Percentiles rank a stretch among this genome's conserved stretches.
These are phyloP conservation scores for Ethmia dodecea DNA, from an alignment of 2,888 invertebrate genomes.

Conservation along the genomic window DNA sequence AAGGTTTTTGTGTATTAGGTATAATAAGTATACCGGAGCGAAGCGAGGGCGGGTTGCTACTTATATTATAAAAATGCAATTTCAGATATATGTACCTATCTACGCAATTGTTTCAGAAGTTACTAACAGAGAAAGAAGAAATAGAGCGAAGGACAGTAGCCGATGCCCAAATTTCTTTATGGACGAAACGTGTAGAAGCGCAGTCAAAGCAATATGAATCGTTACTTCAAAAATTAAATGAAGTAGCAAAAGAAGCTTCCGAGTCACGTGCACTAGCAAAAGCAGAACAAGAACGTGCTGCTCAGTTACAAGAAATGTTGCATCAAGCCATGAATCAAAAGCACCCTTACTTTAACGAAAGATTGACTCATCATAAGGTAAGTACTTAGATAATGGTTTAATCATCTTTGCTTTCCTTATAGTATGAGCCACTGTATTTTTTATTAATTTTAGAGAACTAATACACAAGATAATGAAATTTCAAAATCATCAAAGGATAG, in stretches of 20 bases:
- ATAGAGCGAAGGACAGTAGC: slow-evolving; percentile 41
- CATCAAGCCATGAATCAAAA: slow-evolving; percentile 34
- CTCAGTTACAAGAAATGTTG: slow-evolving; percentile 43
- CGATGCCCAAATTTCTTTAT: slow-evolving; percentile 48
- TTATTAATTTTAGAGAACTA: too few relatives aligned
- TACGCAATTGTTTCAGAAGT: slow-evolving; percentile 38
- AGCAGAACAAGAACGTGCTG: slow-evolving; percentile 43
- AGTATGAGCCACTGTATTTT: too few relatives aligned
- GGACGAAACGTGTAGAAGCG: slow-evolving; percentile 50
- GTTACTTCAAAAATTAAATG: slow-evolving; percentile 53
- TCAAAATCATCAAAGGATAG: slow-evolving; percentile 23
- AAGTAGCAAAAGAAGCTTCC: slow-evolving; percentile 50
- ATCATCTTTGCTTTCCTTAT: too few relatives aligned
- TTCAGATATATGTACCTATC: too few relatives aligned
- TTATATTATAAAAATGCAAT: neutral
- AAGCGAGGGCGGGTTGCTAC: too few relatives aligned
- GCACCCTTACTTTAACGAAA: too few relatives aligned
- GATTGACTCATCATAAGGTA: too few relatives aligned
- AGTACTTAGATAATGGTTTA: too few relatives aligned
- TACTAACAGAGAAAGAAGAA: slow-evolving; percentile 37
- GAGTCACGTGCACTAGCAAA: slow-evolving; percentile 49
- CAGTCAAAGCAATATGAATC: slow-evolving; percentile 58
- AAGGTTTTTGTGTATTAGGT: too few relatives aligned
- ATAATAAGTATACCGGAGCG: too few relatives aligned
- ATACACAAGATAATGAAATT: too few relatives aligned